phyloP scores from a whole-genome alignment of 2,888 invertebrate species.

The Agrotis ipsilon region DNA sequence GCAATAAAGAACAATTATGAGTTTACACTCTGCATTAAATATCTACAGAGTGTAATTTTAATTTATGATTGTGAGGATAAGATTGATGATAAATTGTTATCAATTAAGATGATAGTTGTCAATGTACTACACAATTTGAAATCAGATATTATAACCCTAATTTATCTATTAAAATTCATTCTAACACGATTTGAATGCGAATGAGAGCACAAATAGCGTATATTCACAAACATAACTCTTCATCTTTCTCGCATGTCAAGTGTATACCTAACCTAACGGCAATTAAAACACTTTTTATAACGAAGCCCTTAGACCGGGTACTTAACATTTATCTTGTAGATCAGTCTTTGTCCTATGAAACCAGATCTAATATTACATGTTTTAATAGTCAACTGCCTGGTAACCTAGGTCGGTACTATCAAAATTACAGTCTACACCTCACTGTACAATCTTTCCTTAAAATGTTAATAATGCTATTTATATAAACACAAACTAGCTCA shows the following conservation, averaged over 20 bases:
- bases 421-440: slow-evolving; percentile 3
- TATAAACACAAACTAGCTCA: slow-evolving; percentile 34
- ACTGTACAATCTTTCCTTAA: slow-evolving; percentile 8
- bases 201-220: no score
- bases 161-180: no score
- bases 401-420: slow-evolving; percentile 9
- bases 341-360: slow-evolving; percentile 7
- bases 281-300: neutral
- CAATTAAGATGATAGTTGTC: neutral
- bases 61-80: slow-evolving; percentile 4
- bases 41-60: slow-evolving; percentile 3
- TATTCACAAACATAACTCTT: no score
- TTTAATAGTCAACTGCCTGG: neutral
- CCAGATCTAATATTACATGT: neutral
- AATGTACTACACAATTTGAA: neutral
- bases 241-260: no score
- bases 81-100: neutral
- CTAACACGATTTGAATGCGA: no score
- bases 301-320: neutral
- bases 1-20: slow-evolving; percentile 12
- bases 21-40: slow-evolving; percentile 8
- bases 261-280: neutral
- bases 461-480: slow-evolving; percentile 13
- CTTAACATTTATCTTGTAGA: no score
- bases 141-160: no score